These are phyloP conservation scores for cat (Felis catus) DNA, from an alignment of 2,113 vertebrate species.

Conservation along the genomic window DNA sequence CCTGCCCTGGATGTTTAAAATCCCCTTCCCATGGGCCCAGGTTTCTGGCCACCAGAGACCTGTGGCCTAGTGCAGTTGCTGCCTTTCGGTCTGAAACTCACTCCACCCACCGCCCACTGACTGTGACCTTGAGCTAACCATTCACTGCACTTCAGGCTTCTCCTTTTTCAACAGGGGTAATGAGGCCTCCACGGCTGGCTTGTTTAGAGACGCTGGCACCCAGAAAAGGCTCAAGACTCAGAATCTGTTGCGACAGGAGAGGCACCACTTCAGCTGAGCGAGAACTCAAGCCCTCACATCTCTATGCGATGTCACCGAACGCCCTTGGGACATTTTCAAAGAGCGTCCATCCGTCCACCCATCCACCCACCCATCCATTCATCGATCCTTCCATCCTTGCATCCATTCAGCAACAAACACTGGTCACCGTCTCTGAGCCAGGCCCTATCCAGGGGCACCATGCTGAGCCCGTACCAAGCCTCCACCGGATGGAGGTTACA, in stretches of 20 bases:
- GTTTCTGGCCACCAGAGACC: neutral
- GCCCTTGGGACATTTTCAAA: neutral
- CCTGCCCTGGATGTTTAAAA: neutral
- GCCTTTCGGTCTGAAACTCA: neutral
- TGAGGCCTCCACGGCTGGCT: neutral
- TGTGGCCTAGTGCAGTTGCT: neutral
- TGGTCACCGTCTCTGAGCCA: neutral
- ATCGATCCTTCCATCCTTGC: neutral
- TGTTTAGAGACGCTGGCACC: neutral
- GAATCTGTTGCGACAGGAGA: neutral
- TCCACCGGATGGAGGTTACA: neutral
- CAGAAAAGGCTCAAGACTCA: neutral
- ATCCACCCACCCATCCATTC: rapidly evolving
- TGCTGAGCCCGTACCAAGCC: neutral
- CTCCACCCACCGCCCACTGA: neutral
- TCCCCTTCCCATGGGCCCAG: neutral
- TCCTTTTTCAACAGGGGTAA: neutral
- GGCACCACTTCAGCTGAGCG: neutral
- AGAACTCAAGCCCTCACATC: neutral
- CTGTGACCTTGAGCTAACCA: neutral
- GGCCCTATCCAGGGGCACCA: neutral
- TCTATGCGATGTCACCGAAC: neutral
- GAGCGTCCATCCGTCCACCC: neutral
- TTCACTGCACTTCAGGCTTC: neutral
- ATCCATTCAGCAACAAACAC: neutral